Conservation (phyloP, 2,797 vertebrate genomes). For the Paramormyrops hopkinsi region DNA sequence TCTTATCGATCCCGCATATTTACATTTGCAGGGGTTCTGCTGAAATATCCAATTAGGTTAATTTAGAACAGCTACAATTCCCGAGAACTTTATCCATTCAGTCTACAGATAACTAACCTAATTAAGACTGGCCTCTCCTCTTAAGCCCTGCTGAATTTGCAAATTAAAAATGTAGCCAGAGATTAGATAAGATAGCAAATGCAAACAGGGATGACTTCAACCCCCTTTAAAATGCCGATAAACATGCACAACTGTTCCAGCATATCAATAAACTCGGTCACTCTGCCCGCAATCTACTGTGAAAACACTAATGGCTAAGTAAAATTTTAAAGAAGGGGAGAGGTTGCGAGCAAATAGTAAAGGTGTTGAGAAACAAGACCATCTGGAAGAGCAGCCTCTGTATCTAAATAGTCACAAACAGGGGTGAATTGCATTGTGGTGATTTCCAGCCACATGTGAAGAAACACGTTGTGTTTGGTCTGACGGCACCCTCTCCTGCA, state of each 20-base stretch:
- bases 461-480: conserved; percentile 47
- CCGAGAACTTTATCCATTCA: conserved; percentile 63
- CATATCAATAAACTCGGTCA: conserved; percentile 37
- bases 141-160: conserved; percentile 52
- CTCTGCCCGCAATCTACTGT: conserved; percentile 28
- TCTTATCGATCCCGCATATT: conserved; percentile 50
- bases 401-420: conserved; percentile 32
- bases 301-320: conserved; percentile 20
- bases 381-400: conserved; percentile 50
- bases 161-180: conserved; percentile 57
- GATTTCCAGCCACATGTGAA: conserved; percentile 51
- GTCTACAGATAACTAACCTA: conserved; percentile 65
- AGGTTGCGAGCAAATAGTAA: background rate
- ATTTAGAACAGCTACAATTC: conserved; percentile 57
- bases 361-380: conserved; percentile 24
- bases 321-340: conserved; percentile 11
- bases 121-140: conserved; percentile 60
- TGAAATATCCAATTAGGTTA: conserved; percentile 68
- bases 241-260: conserved; percentile 30
- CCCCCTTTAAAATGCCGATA: conserved; percentile 43
- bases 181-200: conserved; percentile 61
- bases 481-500: conserved; percentile 41
- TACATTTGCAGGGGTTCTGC: conserved; percentile 53
- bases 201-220: conserved; percentile 49
- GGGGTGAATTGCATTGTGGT: conserved; percentile 36